A percentile compares a stretch with the other conserved stretches of the same genome.
Evolutionary conservation across 2,888 invertebrate genomes (phyloP).

Genomic region (Ditylenchus weischeri): DNA sequence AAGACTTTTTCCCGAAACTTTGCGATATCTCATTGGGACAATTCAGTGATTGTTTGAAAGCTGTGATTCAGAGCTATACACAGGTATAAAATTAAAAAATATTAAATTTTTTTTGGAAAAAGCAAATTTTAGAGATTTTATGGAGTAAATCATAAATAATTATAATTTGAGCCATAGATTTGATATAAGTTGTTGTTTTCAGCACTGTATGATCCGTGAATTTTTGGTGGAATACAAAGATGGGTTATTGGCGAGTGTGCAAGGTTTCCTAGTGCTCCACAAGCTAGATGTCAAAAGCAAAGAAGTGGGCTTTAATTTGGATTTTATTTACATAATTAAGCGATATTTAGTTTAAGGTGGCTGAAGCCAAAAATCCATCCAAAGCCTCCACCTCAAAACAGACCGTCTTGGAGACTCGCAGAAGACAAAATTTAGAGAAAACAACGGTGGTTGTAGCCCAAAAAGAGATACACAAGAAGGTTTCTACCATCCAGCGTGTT

Average conservation of each 20-base stretch:
- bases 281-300: constrained; percentile 28
- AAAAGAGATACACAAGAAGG: constrained; percentile 19
- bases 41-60: too few species aligned
- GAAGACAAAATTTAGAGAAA: constrained; percentile 25
- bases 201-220: constrained; percentile 21
- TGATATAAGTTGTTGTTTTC: too few species aligned
- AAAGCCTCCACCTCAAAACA: constrained; percentile 10
- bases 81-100: too few species aligned
- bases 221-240: constrained; percentile 30
- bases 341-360: constrained; percentile 3
- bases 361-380: constrained; percentile 11
- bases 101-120: too few species aligned
- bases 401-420: constrained; percentile 26
- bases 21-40: too few species aligned
- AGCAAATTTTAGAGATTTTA: too few species aligned
- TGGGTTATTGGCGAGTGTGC: constrained; percentile 31
- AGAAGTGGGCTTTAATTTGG: constrained; percentile 11
- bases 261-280: constrained; percentile 34
- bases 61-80: too few species aligned
- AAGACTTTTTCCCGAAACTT: too few species aligned
- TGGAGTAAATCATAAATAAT: too few species aligned
- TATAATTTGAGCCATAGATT: too few species aligned
- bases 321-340: constrained; percentile 1
- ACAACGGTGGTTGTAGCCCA: constrained; percentile 13
- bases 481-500: constrained; percentile 27